Base-by-base conservation (phyloP, 2,113 vertebrate genomes). In the Hyla sarda region DNA sequence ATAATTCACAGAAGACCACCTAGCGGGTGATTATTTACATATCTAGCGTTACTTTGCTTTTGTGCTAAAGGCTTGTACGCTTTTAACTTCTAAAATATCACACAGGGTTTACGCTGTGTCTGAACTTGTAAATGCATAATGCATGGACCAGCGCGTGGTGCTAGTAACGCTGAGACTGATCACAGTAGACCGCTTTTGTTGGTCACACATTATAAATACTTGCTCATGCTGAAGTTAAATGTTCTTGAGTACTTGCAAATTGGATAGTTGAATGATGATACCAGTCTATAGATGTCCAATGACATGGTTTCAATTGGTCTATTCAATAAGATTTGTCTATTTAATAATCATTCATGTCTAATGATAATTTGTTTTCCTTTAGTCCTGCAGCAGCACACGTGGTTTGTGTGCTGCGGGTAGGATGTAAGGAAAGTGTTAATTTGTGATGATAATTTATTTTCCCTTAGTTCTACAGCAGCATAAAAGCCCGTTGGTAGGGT, bases 11-110 rank as follows among this genome's bases (percentile, higher is more conserved):
- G 0, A 65, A 13, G 60, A 30, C 25, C 25, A 65, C n/a, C 14
- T 65, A 69, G 65, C 28, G 65, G 65, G 13, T 34, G 65, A 69
- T 34, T 34, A 69, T 69, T 69, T 69, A 69, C 65, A 69, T 34
- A 69, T 65, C 60, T n/a, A 16, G 60, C 60, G 25, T 65, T 65
- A 28, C 30, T 69, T 14, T 34, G 28, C 28, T 28, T 69, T 69
- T 69, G 28, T 69, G 34, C 17, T 34, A 34, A 30, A 69, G 30
- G 1, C 28, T 69, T 69, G 65, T 34, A 32, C 28, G 34, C 28
- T 17, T 69, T 34, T 34, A 69, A 32, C 65, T 69, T 69, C 5
- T 34, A 19, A 69, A 65, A 69, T 34, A 1, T 69, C 65, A 69
- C 30, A 30, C 65, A 34, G 65, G 28, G 65, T 69, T 69, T 69